These are phyloP conservation scores for Hydropsyche tenuis DNA, from an alignment of 1,140 invertebrate genomes.

Conservation along the genomic window DNA sequence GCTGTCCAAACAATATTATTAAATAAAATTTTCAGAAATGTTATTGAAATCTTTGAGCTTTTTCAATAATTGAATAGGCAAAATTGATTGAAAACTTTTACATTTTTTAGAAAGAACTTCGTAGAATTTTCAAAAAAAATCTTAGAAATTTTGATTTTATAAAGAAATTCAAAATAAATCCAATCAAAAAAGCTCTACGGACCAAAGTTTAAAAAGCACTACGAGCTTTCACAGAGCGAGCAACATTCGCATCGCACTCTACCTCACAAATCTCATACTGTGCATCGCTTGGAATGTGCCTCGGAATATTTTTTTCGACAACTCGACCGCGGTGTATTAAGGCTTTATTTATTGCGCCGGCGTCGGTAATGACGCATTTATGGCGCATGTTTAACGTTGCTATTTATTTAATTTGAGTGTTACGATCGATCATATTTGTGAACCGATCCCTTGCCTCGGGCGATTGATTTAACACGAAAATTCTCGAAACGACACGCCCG, in stretches of 20 bases:
- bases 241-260: conserved; percentile 20
- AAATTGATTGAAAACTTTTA: too few species aligned
- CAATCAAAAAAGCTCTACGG: not conserved
- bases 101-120: too few species aligned
- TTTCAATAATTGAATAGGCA: too few species aligned
- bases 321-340: not conserved
- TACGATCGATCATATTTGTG: conserved; percentile 38
- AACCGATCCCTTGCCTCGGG: conserved; percentile 22
- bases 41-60: too few species aligned
- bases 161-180: too few species aligned
- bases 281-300: conserved; percentile 2
- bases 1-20: too few species aligned
- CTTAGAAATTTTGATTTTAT: too few species aligned
- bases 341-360: conserved; percentile 31
- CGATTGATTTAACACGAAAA: conserved; percentile 23
- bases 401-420: conserved; percentile 39
- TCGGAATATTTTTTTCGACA: conserved; percentile 15
- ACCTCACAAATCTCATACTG: not conserved
- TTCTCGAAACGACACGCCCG: too few species aligned
- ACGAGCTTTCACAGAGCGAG: not conserved
- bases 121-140: too few species aligned
- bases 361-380: conserved; percentile 38
- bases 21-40: too few species aligned
- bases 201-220: not conserved
- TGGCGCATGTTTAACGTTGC: conserved; percentile 31